These are phyloP conservation scores for Baccha elongata DNA, from an alignment of 2,888 invertebrate genomes.

Conservation along the genomic window DNA sequence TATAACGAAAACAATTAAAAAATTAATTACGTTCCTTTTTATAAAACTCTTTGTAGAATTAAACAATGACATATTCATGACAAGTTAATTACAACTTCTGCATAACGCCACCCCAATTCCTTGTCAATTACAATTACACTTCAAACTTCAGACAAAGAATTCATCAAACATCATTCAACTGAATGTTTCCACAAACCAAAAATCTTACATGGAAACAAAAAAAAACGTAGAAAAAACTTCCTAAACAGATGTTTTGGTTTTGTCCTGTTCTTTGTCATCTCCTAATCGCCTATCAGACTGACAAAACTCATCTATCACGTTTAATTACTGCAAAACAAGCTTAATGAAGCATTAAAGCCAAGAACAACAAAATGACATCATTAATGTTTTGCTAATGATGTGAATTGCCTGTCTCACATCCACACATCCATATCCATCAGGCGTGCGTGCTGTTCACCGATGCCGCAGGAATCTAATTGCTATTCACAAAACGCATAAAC, in stretches of 20 bases:
- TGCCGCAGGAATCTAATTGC: constrained; percentile 55
- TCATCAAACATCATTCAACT: too few species aligned
- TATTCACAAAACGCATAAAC: constrained; percentile 68
- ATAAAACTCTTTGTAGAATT: too few species aligned
- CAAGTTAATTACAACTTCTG: too few species aligned
- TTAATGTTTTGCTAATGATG: constrained; percentile 61
- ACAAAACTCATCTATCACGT: constrained; percentile 62
- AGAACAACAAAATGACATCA: constrained; percentile 57
- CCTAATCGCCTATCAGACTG: constrained; percentile 49
- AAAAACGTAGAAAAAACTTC: too few species aligned
- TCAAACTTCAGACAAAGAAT: too few species aligned
- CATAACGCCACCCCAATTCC: too few species aligned
- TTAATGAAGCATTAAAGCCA: constrained; percentile 54
- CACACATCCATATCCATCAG: background rate
- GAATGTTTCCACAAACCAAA: too few species aligned
- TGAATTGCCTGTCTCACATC: constrained; percentile 36
- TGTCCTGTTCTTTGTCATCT: constrained; percentile 38
- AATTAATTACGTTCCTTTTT: too few species aligned
- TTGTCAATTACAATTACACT: too few species aligned
- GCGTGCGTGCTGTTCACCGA: constrained; percentile 1
- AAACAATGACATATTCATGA: too few species aligned
- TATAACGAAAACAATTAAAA: too few species aligned
- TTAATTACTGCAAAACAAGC: constrained; percentile 62
- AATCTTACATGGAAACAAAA: too few species aligned
- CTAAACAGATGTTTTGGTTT: constrained; percentile 39